Percentiles rank a stretch among this genome's conserved stretches.
These are phyloP conservation scores for Tachina fera DNA, from an alignment of 2,888 invertebrate genomes.

Conservation along the genomic window DNA sequence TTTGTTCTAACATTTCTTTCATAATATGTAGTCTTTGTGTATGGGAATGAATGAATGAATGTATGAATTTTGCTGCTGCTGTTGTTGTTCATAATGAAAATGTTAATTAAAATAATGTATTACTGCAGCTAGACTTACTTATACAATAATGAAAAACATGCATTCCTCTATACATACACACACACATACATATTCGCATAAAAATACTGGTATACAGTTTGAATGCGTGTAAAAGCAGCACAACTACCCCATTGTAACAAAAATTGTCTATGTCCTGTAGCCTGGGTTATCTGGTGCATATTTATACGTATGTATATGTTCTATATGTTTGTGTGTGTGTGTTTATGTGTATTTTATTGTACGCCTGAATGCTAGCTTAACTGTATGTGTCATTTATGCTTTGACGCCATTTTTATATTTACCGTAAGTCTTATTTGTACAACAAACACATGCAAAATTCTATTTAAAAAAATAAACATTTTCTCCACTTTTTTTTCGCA, in stretches of 20 bases:
- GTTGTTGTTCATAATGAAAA: constrained; percentile 75
- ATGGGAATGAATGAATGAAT: constrained; percentile 17
- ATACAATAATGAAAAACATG: constrained; percentile 48
- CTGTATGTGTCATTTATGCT: constrained; percentile 78
- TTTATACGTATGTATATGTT: neutral
- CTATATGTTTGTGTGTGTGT: constrained; percentile 5
- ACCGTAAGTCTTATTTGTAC: constrained; percentile 72
- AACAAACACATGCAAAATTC: constrained; percentile 40
- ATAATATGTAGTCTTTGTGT: constrained; percentile 27
- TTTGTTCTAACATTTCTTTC: constrained; percentile 71
- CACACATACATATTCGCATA: neutral
- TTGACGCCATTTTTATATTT: constrained; percentile 80
- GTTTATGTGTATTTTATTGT: constrained; percentile 1
- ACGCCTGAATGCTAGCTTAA: constrained; percentile 64
- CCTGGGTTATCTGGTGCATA: neutral
- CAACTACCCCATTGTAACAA: constrained; percentile 37
- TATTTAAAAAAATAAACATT: constrained; percentile 45
- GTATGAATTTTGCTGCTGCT: constrained; percentile 35
- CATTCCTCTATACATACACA: neutral
- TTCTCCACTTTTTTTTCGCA: constrained; percentile 26
- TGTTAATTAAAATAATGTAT: constrained; percentile 81
- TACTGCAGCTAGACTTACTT: constrained; percentile 72
- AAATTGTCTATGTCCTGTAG: constrained; percentile 40
- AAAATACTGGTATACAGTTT: neutral
- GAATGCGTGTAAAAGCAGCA: neutral